These are phyloP conservation scores for Ctena decussata DNA, from an alignment of 2,888 invertebrate genomes.

Conservation along the genomic window DNA sequence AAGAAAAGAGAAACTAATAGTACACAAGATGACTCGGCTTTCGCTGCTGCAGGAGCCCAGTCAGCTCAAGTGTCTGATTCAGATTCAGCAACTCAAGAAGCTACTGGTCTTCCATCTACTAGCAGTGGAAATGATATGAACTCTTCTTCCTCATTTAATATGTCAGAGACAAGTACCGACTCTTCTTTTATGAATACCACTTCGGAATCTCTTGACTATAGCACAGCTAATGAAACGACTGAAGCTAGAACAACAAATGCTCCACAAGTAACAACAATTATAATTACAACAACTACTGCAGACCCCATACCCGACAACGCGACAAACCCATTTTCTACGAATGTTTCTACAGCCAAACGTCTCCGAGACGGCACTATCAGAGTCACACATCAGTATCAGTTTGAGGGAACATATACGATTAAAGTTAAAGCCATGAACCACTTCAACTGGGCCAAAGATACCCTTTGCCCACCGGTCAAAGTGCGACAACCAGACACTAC, in stretches of 20 bases:
- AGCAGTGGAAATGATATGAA: no score
- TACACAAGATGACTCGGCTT: background rate
- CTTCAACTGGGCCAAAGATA: slow-evolving; percentile 73
- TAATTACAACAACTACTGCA: slow-evolving; percentile 39
- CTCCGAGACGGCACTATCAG: slow-evolving; percentile 61
- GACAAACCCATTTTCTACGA: slow-evolving; percentile 47
- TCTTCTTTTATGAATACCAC: background rate
- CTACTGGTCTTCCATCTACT: background rate
- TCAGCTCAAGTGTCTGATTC: background rate
- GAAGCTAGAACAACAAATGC: slow-evolving; percentile 22
- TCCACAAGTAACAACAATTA: slow-evolving; percentile 44
- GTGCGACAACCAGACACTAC: slow-evolving; percentile 64
- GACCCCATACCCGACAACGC: slow-evolving; percentile 61
- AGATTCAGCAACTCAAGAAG: background rate
- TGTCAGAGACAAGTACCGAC: background rate
- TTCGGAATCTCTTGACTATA: background rate
- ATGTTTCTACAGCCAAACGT: slow-evolving; percentile 54
- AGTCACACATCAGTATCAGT: slow-evolving; percentile 71
- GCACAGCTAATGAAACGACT: background rate
- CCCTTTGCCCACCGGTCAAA: slow-evolving; percentile 80
- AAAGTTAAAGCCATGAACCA: slow-evolving; percentile 76
- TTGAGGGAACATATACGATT: slow-evolving; percentile 73
- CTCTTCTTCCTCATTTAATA: background rate
- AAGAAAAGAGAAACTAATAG: slow-evolving; percentile 14
- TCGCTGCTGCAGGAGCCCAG: background rate